phyloP scores from a whole-genome alignment of 37 sponge, comb jelly and placozoan genomes.

The Lycopodina hypogea region DNA sequence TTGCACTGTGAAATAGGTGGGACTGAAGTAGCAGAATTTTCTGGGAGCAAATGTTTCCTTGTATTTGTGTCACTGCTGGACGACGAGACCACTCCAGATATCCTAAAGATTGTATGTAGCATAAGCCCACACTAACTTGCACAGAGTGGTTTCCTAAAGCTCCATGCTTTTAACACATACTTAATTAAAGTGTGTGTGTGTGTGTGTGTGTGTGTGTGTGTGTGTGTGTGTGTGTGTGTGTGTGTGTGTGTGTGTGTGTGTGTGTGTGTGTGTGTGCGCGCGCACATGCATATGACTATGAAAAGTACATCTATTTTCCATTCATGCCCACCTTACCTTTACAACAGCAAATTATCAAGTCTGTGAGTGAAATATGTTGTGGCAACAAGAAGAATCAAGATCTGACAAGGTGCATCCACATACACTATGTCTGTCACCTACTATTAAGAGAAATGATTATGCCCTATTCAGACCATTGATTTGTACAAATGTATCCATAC shows the following conservation, averaged over 20 bases:
- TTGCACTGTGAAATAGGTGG: conserved; percentile 4
- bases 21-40: conserved; percentile 26
- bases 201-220: too few relatives aligned
- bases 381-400: conserved; percentile 15
- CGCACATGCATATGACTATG: too few relatives aligned
- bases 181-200: too few relatives aligned
- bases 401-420: conserved; percentile 14
- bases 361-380: conserved; percentile 34
- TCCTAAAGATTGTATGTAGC: conserved; percentile 17
- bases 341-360: conserved; percentile 35
- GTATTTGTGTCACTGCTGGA: conserved; percentile 3
- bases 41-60: conserved; percentile 1
- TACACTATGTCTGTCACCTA: background rate
- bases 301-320: too few relatives aligned
- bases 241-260: too few relatives aligned
- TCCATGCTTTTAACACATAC: too few relatives aligned
- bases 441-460: background rate
- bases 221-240: too few relatives aligned
- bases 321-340: too few relatives aligned
- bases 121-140: background rate
- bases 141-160: background rate
- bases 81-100: background rate
- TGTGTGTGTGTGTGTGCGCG: too few relatives aligned
- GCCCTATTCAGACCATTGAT: background rate
- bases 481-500: too few relatives aligned